Base-by-base conservation (phyloP, 2,797 vertebrate species). In the Anguilla marmorata region DNA sequence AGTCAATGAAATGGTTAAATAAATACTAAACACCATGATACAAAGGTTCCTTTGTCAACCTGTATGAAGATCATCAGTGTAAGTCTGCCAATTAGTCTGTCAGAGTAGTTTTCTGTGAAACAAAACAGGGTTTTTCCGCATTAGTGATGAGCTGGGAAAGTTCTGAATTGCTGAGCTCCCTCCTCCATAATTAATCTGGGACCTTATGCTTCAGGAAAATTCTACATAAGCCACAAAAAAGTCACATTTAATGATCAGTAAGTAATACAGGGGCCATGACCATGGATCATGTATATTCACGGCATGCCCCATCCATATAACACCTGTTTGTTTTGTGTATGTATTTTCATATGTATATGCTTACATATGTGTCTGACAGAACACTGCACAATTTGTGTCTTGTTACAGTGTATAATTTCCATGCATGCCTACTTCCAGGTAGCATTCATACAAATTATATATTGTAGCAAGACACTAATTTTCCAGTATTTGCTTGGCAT, bases 21-120 rank as follows among this genome's bases (percentile, higher is more conserved):
- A 9, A 41, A 41, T 76, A 33, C 33, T 19, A 76, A 76, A 76
- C 24, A 41, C 74, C 14, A 12, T 21, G 16, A 30, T 12, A 79
- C 80, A 83, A 83, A 83, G 60, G 45, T 48, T 83, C 84, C 37
- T 83, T 83, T 58, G 11, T 87, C 56, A 30, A 58, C 60, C 74
- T 80, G 24, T 84, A 60, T 11, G 11, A 45, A 72, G 87, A 19
- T 48, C 45, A 72, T 87, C 79, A 66, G 33, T 87, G 58, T 54
- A 27, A 83, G 56, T 60, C 19, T 16, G 58, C 79, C 58, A 63
- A 69, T 63, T 66, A 52, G 86, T 33, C n/a, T 52, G 58, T 50
- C 45, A 87, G 60, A 80, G 37, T 27, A 19, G 48, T 33, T 87
- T 84, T 48, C 24, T 84, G 45, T 37, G 5, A 41, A 72, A 33